These are phyloP conservation scores for Drosophila cardini DNA, from an alignment of 1,140 invertebrate genomes.

Conservation along the genomic window DNA sequence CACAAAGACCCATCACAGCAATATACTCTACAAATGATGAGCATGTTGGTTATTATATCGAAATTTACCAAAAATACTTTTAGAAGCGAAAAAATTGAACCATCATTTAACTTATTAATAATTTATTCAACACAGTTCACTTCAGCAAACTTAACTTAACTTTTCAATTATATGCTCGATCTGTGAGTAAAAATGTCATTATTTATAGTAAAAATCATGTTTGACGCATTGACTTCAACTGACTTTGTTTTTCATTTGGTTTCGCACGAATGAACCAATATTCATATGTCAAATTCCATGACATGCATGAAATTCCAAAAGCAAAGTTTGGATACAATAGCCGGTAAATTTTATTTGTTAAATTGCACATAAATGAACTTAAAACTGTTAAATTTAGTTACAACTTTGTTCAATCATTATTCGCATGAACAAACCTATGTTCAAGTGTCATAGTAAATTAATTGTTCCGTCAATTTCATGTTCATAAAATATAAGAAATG, in stretches of 20 bases:
- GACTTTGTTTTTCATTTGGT: neutral
- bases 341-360: too few relatives aligned
- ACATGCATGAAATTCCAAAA: neutral
- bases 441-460: neutral
- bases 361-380: neutral
- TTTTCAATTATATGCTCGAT: neutral
- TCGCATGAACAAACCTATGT: neutral
- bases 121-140: too few relatives aligned
- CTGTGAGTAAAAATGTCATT: neutral
- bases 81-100: too few relatives aligned
- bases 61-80: too few relatives aligned
- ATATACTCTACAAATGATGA: neutral
- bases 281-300: slow-evolving; percentile 6
- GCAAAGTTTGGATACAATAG: too few relatives aligned
- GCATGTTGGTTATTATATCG: neutral
- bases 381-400: neutral
- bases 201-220: neutral
- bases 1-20: slow-evolving; percentile 2
- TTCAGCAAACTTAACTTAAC: neutral
- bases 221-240: neutral
- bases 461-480: neutral
- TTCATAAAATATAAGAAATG: neutral
- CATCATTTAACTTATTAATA: too few relatives aligned
- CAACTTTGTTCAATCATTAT: neutral
- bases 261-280: slow-evolving; percentile 8